phyloP scores from a whole-genome alignment of 2,113 vertebrate genomes.

The Camelus dromedarius region DNA sequence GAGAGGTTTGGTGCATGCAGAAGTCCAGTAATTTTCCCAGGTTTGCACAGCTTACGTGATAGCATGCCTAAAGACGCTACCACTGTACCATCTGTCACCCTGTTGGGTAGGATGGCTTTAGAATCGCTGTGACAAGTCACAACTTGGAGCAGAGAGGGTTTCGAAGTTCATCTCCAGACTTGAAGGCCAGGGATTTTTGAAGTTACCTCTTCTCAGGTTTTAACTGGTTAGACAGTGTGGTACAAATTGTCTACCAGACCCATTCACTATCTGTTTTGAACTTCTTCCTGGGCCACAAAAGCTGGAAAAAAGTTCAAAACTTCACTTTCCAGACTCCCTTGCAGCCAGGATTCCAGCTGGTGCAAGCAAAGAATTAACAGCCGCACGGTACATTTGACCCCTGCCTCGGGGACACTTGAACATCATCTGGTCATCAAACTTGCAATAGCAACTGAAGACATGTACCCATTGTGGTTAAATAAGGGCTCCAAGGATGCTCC shows the following conservation, averaged over 20 bases:
- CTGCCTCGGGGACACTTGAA: background rate
- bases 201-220: background rate
- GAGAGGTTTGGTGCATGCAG: background rate
- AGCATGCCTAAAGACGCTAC: background rate
- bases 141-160: background rate
- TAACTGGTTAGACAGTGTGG: background rate
- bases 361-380: background rate
- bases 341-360: background rate
- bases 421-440: background rate
- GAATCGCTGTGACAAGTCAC: background rate
- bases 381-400: background rate
- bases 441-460: background rate
- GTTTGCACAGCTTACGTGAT: background rate
- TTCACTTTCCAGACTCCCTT: background rate
- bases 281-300: background rate
- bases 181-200: background rate
- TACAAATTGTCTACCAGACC: background rate
- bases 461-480: background rate
- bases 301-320: background rate
- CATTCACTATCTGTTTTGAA: background rate
- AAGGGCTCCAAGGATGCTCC: background rate
- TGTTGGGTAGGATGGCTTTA: background rate
- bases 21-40: background rate
- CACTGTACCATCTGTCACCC: background rate
- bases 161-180: background rate